Base-by-base conservation (phyloP, 2,888 invertebrate species). In the Chrysolina haemoptera region DNA sequence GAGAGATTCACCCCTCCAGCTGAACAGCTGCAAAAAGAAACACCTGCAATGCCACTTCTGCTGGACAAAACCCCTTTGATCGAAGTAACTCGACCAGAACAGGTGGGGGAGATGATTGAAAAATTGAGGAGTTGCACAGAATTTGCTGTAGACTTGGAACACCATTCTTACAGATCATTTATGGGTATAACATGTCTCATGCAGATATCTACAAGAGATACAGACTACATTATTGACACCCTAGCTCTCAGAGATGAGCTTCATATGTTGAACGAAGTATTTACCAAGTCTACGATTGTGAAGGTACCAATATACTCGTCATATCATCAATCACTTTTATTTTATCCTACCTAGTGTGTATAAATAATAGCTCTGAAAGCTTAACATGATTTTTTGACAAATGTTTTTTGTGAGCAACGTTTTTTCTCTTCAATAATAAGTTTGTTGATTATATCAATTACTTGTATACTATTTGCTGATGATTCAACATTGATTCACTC, bases 121-220 rank as follows among this genome's bases (percentile, higher is more conserved):
- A 93, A 94, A 76, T 88, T 99, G 74, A 89, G 89, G 55, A 88
- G 88, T 0, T 91, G 92, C n/a, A 87, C 89, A 1, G 95, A 95
- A 85, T 91, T 99, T 68, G 97, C 97, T 0, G 92, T 99, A 0
- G 99, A 99, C 89, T 89, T 99, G 66, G 96, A 96, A 90, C 97
- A 98, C 87, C 98, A 99, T 87, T 94, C 95, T 0, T 98, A 96
- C 85, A 91, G 98, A 73, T 93, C 95, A 0, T 99, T 95, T 86
- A 94, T 95, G 89, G 99, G 99, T 0, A 93, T 99, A 70, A 97
- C 98, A 0, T 99, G 99, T 86, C 90, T 99, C 1, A 93, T 99
- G 88, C 99, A 99, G 89, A 95, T 99, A 81, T 96, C 98, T 0
- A 95, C 98, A 0, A 90, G 89, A 9, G 89, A 90, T 16, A 89